Evolutionary conservation across 2,113 vertebrate genomes (phyloP).

Genomic region (Sorex fumeus): DNA sequence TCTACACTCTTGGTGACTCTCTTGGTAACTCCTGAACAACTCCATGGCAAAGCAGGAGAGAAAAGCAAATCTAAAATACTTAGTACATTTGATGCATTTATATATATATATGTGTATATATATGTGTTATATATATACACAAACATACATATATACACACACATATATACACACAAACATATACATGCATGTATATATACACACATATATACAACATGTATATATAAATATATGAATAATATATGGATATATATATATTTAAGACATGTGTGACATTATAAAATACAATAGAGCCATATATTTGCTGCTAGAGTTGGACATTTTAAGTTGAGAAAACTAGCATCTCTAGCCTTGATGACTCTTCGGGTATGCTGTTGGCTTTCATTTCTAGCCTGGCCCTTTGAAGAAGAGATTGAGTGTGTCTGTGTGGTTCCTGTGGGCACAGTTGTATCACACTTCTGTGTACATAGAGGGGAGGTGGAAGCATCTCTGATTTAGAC

Average conservation of each 20-base stretch:
- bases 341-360: background rate
- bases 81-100: background rate
- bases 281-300: background rate
- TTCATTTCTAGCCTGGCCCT: constrained; percentile 40
- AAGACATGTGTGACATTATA: background rate
- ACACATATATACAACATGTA: background rate
- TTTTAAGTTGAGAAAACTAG: background rate
- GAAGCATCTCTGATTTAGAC: background rate
- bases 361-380: background rate
- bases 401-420: background rate
- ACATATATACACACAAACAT: background rate
- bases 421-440: background rate
- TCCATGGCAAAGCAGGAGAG: background rate
- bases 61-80: constrained; percentile 8
- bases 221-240: too few relatives aligned
- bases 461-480: background rate
- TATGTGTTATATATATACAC: too few relatives aligned
- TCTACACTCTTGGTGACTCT: background rate
- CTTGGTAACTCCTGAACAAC: background rate
- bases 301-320: background rate
- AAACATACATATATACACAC: too few relatives aligned
- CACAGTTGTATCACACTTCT: background rate
- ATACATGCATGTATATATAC: too few relatives aligned
- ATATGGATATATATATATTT: background rate
- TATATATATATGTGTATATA: too few relatives aligned